Evolutionary conservation across 2,888 invertebrate species (phyloP).

Genomic region (Sphecodes monilicornis): DNA sequence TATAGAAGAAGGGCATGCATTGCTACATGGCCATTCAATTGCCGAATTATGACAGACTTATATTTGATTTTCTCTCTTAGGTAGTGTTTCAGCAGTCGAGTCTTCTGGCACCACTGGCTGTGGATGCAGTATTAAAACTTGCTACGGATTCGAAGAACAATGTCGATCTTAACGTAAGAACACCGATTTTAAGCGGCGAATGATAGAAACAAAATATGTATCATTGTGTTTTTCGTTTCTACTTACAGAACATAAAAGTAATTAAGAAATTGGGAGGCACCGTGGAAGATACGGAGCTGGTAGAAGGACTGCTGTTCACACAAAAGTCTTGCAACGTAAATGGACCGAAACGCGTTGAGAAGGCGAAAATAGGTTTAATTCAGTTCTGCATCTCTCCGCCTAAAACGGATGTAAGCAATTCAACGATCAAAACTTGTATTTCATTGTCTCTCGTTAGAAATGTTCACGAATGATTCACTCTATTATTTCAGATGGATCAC

Average conservation of each 20-base stretch:
- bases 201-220: background rate
- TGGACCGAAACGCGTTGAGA: conserved; percentile 97
- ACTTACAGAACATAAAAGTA: conserved; percentile 94
- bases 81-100: conserved; percentile 99
- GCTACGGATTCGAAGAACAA: conserved; percentile 89
- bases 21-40: background rate
- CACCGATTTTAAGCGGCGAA: background rate
- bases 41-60: background rate
- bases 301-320: conserved; percentile 98
- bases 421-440: background rate
- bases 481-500: conserved; percentile 92
- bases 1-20: too few relatives aligned
- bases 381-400: conserved; percentile 99
- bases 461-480: background rate
- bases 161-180: conserved; percentile 91
- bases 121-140: conserved; percentile 97
- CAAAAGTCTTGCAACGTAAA: conserved; percentile 95
- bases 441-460: background rate
- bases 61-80: conserved; percentile 77
- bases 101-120: conserved; percentile 97
- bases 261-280: conserved; percentile 98
- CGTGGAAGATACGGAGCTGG: conserved; percentile 97
- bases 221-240: background rate
- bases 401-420: conserved; percentile 94
- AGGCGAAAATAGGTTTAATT: conserved; percentile 99